phyloP scores from a whole-genome alignment of 2,113 vertebrate genomes.

The Laticauda laticaudata region DNA sequence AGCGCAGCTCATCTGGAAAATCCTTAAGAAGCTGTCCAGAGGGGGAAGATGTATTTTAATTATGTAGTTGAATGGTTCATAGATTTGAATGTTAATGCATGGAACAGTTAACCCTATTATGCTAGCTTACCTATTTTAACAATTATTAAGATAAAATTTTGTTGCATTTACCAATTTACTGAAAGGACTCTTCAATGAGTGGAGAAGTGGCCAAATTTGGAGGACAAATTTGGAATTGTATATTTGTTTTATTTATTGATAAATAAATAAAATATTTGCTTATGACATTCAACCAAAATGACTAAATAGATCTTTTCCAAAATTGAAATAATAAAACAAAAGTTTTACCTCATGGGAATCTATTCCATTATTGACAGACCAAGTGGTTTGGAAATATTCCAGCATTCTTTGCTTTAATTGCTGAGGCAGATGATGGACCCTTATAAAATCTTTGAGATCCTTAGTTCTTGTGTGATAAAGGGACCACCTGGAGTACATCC shows the following conservation, averaged over 20 bases:
- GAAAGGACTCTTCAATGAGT: not conserved
- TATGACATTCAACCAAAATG: not conserved
- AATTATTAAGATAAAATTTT: not conserved
- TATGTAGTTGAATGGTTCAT: not conserved
- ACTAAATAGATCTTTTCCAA: not conserved
- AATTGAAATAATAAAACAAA: not conserved
- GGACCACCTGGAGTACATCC: conserved; percentile 98
- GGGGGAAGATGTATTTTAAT: conserved; percentile 6
- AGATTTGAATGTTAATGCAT: not conserved
- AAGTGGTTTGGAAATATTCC: conserved; percentile 98
- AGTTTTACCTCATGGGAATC: conserved; percentile 91
- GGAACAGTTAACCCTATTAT: not conserved
- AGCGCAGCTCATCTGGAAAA: conserved; percentile 95
- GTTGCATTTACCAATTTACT: not conserved
- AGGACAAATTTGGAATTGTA: not conserved
- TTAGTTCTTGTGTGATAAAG: conserved; percentile 97
- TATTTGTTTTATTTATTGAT: not conserved
- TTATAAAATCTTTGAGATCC: conserved; percentile 96
- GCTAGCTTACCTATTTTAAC: not conserved
- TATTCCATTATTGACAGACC: conserved; percentile 99
- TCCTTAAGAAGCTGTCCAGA: conserved; percentile 88
- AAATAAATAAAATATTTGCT: not conserved
- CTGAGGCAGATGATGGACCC: conserved; percentile 94
- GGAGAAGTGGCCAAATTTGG: not conserved
- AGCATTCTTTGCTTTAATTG: conserved; percentile 97